Percentiles rank a stretch among this genome's conserved stretches.
These are phyloP conservation scores for Callipepla squamata DNA, from an alignment of 2,113 vertebrate species.

Conservation along the genomic window DNA sequence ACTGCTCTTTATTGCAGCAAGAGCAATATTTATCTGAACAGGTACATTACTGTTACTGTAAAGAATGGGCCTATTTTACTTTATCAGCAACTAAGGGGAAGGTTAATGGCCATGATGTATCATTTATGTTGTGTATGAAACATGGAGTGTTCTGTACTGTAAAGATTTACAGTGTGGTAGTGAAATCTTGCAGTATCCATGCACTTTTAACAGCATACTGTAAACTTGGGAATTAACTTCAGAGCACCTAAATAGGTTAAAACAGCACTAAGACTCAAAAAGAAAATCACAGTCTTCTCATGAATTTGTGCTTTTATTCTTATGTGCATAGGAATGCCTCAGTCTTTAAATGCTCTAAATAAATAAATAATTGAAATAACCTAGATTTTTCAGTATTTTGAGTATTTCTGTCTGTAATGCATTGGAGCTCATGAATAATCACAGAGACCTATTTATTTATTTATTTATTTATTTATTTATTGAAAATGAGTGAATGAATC, in stretches of 20 bases:
- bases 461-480: background rate
- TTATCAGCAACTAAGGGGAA: constrained; percentile 77
- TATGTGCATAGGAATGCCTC: background rate
- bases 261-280: constrained; percentile 20
- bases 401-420: background rate
- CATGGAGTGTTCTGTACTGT: constrained; percentile 46
- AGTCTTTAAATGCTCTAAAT: background rate
- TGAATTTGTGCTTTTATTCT: background rate
- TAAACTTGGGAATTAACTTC: constrained; percentile 58
- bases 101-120: constrained; percentile 77
- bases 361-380: background rate
- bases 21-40: constrained; percentile 76
- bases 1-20: constrained; percentile 63
- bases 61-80: constrained; percentile 77
- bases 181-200: constrained; percentile 65
- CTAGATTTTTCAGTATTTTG: background rate
- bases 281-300: background rate
- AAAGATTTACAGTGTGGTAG: constrained; percentile 68
- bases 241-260: constrained; percentile 40
- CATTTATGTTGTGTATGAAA: constrained; percentile 72
- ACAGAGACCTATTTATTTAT: background rate
- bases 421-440: background rate
- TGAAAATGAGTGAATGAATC: background rate
- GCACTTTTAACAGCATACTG: constrained; percentile 28
- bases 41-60: constrained; percentile 72